A percentile compares a stretch with the other conserved stretches of the same genome.
These are phyloP conservation scores for Apus apus DNA, from an alignment of 2,113 vertebrate genomes.

Conservation along the genomic window DNA sequence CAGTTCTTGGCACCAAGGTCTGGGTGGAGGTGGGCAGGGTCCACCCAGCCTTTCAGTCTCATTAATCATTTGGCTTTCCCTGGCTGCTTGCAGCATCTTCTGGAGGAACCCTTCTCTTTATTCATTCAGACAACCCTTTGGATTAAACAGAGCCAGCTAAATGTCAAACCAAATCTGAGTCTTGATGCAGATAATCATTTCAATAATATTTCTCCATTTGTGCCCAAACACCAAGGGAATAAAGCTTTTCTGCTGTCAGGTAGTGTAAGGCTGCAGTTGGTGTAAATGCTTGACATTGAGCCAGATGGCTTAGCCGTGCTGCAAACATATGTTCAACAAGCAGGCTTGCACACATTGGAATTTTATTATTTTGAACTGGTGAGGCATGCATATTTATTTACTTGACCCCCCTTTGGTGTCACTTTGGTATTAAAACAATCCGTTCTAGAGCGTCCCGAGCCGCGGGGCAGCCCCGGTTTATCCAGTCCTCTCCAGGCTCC, in stretches of 20 bases:
- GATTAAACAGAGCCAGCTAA: conserved; percentile 99
- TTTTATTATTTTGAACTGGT: conserved; percentile 98
- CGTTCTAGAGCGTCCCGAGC: conserved; percentile 67
- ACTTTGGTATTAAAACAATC: conserved; percentile 80
- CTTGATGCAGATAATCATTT: conserved; percentile 99
- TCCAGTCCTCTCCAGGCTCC: conserved; percentile 42
- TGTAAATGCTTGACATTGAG: conserved; percentile 99
- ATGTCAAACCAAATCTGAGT: conserved; percentile 99
- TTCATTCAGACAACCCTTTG: conserved; percentile 99
- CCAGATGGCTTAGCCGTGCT: conserved; percentile 99
- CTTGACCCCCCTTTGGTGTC: conserved; percentile 83
- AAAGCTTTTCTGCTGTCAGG: conserved; percentile 99
- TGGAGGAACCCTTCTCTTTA: conserved; percentile 94
- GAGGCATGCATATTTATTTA: conserved; percentile 96
- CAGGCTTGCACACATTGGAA: conserved; percentile 92
- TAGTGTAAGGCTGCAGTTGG: conserved; percentile 99
- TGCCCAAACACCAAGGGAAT: conserved; percentile 98
- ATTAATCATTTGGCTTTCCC: conserved; percentile 96
- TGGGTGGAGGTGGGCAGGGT: conserved; percentile 97
- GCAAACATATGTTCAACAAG: conserved; percentile 99
- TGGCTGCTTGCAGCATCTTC: conserved; percentile 90
- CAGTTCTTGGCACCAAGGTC: conserved; percentile 90
- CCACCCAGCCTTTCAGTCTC: conserved; percentile 94
- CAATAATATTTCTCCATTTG: conserved; percentile 99
- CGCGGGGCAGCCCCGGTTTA: conserved; percentile 49